Conservation (phyloP, 1,140 invertebrate species). For the Pectinophora gossypiella region DNA sequence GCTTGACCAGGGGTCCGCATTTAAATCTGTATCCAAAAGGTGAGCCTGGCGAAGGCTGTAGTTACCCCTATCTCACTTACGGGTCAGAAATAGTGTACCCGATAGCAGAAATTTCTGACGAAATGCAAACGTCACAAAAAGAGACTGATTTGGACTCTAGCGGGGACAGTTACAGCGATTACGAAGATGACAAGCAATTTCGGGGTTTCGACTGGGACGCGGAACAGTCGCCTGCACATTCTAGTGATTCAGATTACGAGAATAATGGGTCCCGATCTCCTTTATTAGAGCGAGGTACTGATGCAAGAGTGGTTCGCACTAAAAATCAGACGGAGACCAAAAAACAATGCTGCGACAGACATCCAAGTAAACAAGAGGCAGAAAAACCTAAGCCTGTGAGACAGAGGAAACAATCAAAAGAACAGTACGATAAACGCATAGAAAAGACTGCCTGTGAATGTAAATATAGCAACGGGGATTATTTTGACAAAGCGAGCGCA, state of each 20-base stretch:
- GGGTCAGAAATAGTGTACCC: conserved; percentile 88
- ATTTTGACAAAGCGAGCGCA: conserved; percentile 77
- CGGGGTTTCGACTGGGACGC: conserved; percentile 72
- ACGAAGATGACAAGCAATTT: conserved; percentile 76
- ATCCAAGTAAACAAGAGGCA: conserved; percentile 37
- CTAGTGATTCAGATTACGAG: conserved; percentile 76
- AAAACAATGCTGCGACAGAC: conserved; percentile 61
- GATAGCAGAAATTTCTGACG: conserved; percentile 88
- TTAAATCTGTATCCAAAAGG: conserved; percentile 79
- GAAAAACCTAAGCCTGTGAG: conserved; percentile 65
- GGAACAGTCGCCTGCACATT: conserved; percentile 63
- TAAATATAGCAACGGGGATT: conserved; percentile 58
- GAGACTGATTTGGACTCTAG: conserved; percentile 78
- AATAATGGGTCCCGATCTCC: conserved; percentile 78
- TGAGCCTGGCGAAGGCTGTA: conserved; percentile 63
- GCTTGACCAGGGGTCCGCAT: conserved; percentile 79
- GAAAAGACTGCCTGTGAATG: conserved; percentile 46
- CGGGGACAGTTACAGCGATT: conserved; percentile 73
- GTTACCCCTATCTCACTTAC: conserved; percentile 80
- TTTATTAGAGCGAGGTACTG: conserved; percentile 68
- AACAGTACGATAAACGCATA: conserved; percentile 37
- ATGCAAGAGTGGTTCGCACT: conserved; percentile 55
- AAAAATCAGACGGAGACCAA: conserved; percentile 61
- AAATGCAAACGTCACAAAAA: conserved; percentile 83
- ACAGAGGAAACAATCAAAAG: conserved; percentile 66